A percentile compares a stretch with the other conserved stretches of the same genome.
phyloP scores from a whole-genome alignment of 2,113 vertebrate species.

The Tor tambroides region DNA sequence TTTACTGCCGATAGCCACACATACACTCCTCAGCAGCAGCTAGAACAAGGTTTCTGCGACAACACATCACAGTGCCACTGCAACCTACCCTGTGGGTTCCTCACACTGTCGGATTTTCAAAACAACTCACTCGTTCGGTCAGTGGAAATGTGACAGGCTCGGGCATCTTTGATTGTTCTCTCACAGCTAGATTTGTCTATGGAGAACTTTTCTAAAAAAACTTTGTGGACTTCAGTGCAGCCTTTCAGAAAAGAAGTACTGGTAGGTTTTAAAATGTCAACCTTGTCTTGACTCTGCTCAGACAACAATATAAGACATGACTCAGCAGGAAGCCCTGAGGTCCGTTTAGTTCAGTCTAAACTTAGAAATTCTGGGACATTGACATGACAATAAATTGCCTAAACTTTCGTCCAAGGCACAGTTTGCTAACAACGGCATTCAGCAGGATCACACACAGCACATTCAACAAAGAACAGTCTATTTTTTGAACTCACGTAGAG shows the following conservation, averaged over 20 bases:
- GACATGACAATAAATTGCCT: slow-evolving; percentile 22
- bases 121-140: slow-evolving; percentile 40
- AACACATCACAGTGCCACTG: slow-evolving; percentile 14
- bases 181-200: slow-evolving; percentile 4
- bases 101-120: slow-evolving; percentile 26
- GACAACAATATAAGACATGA: slow-evolving; percentile 22
- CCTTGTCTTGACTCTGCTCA: slow-evolving; percentile 27
- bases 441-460: background rate
- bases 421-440: background rate
- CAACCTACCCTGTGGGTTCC: slow-evolving; percentile 29
- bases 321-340: slow-evolving; percentile 11
- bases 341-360: slow-evolving; percentile 6
- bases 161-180: slow-evolving; percentile 34
- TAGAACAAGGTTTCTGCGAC: slow-evolving; percentile 28
- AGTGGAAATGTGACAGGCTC: slow-evolving; percentile 17
- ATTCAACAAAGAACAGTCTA: slow-evolving; percentile 13
- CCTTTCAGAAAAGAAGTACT: background rate
- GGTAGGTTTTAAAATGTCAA: slow-evolving; percentile 36
- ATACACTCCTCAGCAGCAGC: background rate
- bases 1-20: background rate
- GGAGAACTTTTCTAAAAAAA: slow-evolving; percentile 11
- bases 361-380: slow-evolving; percentile 7
- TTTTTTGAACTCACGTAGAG: slow-evolving; percentile 28
- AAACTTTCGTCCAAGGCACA: background rate
- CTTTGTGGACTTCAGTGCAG: background rate